Base-by-base conservation (phyloP, 2,113 vertebrate genomes). In the Bos indicus region DNA sequence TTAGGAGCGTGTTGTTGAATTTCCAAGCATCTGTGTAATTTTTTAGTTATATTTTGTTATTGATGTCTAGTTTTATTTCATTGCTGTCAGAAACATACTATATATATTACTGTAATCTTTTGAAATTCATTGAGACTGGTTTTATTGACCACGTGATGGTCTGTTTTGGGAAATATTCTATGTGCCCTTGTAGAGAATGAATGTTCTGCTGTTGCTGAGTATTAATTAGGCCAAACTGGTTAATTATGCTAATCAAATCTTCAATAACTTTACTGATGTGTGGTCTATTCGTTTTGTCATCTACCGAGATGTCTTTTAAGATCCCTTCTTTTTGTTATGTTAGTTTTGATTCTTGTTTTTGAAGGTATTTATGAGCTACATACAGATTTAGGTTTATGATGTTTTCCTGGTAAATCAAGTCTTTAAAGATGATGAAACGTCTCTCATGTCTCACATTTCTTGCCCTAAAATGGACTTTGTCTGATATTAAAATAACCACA, bases 61-160 rank as follows among this genome's bases (percentile, higher is more conserved):
- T 60, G n/a, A 89, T 64, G 26, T 48, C 46, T 64, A 57, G 48
- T 81, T 91, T 95, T 56, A 43, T 40, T 90, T 90, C 54, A 36
- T 8, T 60, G n/a, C 21, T 74, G 71, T 77, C n/a, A 64, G 95
- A 87, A 82, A 25, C 25, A 36, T 6, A 26, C 67, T 17, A 3
- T 46, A 33, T 28, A 3, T 46, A 40, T 67, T 40, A 56, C 56
- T 52, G 54, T 5, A 85, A 56, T 59, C 48, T 92, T 91, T 91
- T 80, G 6, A 78, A 54, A 84, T 46, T 67, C 54, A n/a, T 59
- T 71, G 30, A 96, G 74, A 25, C n/a, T 56, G 13, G 48, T 62
- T 88, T 88, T 71, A 2, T 7, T n/a, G 80, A n/a, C 43, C 67
- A 48, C 8, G 25, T 21, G 33, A 14, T 43, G 9, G 3, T 46